Evolutionary conservation across 2,888 invertebrate species (phyloP).

Genomic region (Drosophila eohydei): DNA sequence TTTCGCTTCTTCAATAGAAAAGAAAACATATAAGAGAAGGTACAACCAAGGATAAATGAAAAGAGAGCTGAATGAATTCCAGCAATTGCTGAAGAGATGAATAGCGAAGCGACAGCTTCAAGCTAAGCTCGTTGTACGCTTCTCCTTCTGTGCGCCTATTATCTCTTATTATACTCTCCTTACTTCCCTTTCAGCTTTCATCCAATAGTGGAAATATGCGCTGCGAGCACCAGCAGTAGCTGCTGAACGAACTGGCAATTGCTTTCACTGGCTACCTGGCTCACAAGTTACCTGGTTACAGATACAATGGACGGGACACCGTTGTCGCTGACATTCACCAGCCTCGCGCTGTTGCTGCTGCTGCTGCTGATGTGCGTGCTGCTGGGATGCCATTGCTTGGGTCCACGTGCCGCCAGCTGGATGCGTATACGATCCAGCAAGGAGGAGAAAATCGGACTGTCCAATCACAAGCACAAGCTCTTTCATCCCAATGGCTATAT

Average conservation of each 20-base stretch:
- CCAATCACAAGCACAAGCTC: conserved; percentile 85
- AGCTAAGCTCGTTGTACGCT: too few species aligned
- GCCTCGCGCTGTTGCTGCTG: conserved; percentile 80
- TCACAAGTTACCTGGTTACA: neutral
- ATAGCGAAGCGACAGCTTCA: neutral
- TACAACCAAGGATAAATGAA: too few species aligned
- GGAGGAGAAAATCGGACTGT: conserved; percentile 85
- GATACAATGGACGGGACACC: conserved; percentile 76
- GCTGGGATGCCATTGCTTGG: conserved; percentile 83
- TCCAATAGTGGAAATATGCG: conserved; percentile 8
- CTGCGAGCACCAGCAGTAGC: neutral
- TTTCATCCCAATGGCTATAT: conserved; percentile 89
- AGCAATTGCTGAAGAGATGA: neutral
- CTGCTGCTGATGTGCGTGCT: conserved; percentile 81
- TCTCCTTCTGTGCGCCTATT: too few species aligned
- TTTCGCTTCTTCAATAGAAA: too few species aligned
- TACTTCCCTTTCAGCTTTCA: neutral
- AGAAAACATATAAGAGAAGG: too few species aligned
- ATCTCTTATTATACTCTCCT: neutral
- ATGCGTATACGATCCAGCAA: conserved; percentile 83
- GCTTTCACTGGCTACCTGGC: conserved; percentile 5
- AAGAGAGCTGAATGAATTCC: too few species aligned
- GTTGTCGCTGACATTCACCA: conserved; percentile 72
- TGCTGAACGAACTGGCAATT: conserved; percentile 6
- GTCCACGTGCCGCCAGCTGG: conserved; percentile 83